Base-by-base conservation (phyloP, 2,888 invertebrate species). In the Tenthredo livida region DNA sequence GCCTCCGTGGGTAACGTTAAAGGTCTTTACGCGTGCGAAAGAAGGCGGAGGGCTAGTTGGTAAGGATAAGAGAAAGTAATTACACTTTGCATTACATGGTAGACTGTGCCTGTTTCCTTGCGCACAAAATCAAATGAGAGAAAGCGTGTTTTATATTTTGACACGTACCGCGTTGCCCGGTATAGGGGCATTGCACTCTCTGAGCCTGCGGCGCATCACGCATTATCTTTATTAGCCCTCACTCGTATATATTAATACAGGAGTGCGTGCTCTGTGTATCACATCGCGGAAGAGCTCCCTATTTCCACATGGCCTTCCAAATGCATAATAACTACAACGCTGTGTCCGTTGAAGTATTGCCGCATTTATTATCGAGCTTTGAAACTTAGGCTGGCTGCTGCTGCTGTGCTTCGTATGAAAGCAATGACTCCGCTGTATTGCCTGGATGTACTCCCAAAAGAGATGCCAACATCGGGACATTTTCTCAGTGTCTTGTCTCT, bases 221-320 rank as follows among this genome's bases (percentile, higher is more conserved):
- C 84, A 84, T 84, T 84, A 84, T 84, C 84, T 84, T 84, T 84
- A 84, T 84, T 84, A 67, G 84, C 58, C 80, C 58, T 80, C 37
- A 84, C 78, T 78, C 29, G 33, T 78, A 65, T 58, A 84, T 78
- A 78, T 78, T 84, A 78, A 84, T 84, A 78, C 58, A 78, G 54
- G 84, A 65, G 73, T 75, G 84, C 75, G 78, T 73, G 72, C 73
- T 61, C 84, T 73, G 84, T 40, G 84, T 50, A 58, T 84, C 73
- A 54, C 72, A 73, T 54, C 54, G 58, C 12, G 73, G 84, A 80
- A 58, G 80, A 61, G 33, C 21, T 37, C 61, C 10, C 80, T n/a
- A 80, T 54, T 40, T 80, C 80, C 80, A 80, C 80, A 80, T 80
- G 80, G 80, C 80, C 80, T 80, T 80, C 61, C 61, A 58, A 80